Evolutionary conservation across 2,888 invertebrate species (phyloP).

Genomic region (Maniola hyperantus): DNA sequence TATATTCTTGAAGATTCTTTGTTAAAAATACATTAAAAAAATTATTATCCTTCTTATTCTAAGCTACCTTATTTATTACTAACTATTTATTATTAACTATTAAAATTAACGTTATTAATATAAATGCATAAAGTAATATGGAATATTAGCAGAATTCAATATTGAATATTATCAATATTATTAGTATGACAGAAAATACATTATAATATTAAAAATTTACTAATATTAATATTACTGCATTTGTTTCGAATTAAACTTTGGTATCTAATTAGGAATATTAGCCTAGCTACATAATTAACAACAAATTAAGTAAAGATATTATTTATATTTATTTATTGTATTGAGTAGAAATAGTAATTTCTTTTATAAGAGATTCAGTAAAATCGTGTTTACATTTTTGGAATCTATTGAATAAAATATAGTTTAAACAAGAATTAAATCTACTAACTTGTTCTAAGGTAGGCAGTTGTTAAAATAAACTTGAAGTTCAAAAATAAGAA

Average conservation of each 20-base stretch:
- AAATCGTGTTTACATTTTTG: slow-evolving; percentile 28
- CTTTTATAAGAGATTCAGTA: slow-evolving; percentile 28
- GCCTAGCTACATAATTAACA: slow-evolving; percentile 26
- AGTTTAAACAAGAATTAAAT: background rate
- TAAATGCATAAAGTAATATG: slow-evolving; percentile 33
- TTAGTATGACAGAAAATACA: background rate
- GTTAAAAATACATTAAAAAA: slow-evolving; percentile 27
- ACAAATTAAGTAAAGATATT: slow-evolving; percentile 28
- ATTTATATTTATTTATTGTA: too few relatives aligned
- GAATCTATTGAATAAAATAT: background rate
- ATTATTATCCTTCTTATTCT: slow-evolving; percentile 30
- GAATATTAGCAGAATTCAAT: slow-evolving; percentile 21
- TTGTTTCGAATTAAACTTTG: slow-evolving; percentile 31
- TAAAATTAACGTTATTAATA: slow-evolving; percentile 21
- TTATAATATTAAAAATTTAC: slow-evolving; percentile 17
- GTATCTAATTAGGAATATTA: slow-evolving; percentile 31
- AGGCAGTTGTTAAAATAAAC: background rate
- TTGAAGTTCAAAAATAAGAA: background rate
- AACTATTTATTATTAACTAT: background rate
- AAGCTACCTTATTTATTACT: background rate
- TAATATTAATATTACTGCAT: slow-evolving; percentile 21
- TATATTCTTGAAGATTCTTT: slow-evolving; percentile 12
- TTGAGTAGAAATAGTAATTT: too few relatives aligned
- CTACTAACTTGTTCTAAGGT: background rate
- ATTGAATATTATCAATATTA: slow-evolving; percentile 15